phyloP scores from a whole-genome alignment of 2,888 invertebrate species.

The Spilarctia lutea region DNA sequence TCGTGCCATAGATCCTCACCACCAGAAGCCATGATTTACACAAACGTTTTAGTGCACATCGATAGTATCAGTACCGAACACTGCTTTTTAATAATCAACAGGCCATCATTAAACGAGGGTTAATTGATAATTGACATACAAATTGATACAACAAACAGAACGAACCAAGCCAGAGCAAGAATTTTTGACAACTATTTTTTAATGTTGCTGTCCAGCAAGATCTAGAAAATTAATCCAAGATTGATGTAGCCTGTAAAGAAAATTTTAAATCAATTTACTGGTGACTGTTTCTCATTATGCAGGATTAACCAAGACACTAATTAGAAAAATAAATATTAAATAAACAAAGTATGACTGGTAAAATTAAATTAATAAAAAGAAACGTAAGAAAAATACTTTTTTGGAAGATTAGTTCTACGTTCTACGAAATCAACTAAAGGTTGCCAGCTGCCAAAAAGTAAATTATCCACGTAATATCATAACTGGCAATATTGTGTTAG shows the following conservation, averaged over 20 bases:
- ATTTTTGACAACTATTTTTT: conserved; percentile 73
- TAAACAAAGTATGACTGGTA: not conserved
- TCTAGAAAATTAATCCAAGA: not conserved
- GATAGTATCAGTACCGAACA: conserved; percentile 73
- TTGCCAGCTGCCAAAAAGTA: conserved; percentile 20
- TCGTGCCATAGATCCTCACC: conserved; percentile 94
- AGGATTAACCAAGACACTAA: too few species aligned
- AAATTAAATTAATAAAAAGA: not conserved
- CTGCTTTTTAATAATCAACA: conserved; percentile 83
- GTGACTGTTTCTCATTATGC: too few species aligned
- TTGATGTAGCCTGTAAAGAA: not conserved
- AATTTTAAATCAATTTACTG: too few species aligned
- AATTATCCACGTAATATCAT: conserved; percentile 29
- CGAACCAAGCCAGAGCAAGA: conserved; percentile 65
- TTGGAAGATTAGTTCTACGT: too few species aligned
- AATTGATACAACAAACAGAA: conserved; percentile 84
- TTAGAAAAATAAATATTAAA: not conserved
- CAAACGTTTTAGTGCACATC: conserved; percentile 73
- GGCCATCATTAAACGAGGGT: conserved; percentile 83
- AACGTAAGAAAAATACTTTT: too few species aligned
- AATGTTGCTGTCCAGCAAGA: conserved; percentile 54
- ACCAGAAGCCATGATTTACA: conserved; percentile 84
- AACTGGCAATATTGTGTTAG: conserved; percentile 57
- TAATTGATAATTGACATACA: conserved; percentile 87
- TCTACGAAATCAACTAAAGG: too few species aligned